These are phyloP conservation scores for Zosterops lateralis DNA, from an alignment of 2,113 vertebrate species.

Conservation along the genomic window DNA sequence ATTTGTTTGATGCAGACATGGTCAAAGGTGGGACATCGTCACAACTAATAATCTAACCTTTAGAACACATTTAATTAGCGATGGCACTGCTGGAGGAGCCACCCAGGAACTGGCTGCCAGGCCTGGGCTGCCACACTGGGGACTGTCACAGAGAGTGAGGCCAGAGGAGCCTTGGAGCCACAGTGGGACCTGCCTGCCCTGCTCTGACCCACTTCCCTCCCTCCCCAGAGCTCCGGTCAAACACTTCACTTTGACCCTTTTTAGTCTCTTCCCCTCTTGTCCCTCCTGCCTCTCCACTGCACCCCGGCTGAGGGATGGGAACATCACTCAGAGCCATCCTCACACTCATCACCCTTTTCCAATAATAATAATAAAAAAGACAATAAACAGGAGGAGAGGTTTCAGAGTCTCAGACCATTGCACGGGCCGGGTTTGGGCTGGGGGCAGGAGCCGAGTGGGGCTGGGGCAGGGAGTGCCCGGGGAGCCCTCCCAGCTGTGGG, in stretches of 20 bases:
- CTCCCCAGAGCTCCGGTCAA: background rate
- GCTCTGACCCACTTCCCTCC: background rate
- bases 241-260: background rate
- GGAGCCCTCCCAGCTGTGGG: background rate
- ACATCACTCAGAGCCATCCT: background rate
- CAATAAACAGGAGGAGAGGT: background rate
- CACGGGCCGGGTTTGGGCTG: fast-evolving
- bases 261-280: background rate
- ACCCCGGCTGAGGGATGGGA: background rate
- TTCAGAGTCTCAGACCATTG: background rate
- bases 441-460: background rate
- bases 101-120: slow-evolving; percentile 20
- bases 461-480: fast-evolving
- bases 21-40: background rate
- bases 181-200: background rate
- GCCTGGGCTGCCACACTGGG: background rate
- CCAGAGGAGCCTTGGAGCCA: background rate
- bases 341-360: background rate
- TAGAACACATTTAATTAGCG: slow-evolving; percentile 25
- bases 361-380: background rate
- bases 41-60: background rate
- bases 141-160: background rate
- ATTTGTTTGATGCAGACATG: slow-evolving; percentile 18
- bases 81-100: slow-evolving; percentile 41
- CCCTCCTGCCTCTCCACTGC: background rate